Evolutionary conservation across 2,888 invertebrate species (phyloP), one percentile per base, ranked within the genome.

Genomic region (Myopa testacea): DNA sequence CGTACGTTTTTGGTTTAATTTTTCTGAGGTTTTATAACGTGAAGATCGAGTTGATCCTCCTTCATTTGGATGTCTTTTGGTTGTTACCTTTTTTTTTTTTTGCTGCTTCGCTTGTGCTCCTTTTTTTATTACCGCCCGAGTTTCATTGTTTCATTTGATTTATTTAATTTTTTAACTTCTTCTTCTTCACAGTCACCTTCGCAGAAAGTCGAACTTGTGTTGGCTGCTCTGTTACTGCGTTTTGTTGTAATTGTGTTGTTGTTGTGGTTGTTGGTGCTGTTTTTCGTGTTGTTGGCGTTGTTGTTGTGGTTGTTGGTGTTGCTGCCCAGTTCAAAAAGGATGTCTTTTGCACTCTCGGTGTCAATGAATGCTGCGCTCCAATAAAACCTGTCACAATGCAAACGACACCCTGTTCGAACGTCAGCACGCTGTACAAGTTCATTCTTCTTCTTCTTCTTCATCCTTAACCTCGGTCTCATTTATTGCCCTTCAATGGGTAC

Each of bases 141-240:
- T 69, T 69, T 58, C 69, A 75, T 75, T 75, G 75, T 75, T 73
- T 73, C 73, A 69, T 69, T 75, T 75, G 26, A 69, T 69, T 75
- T 75, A 62, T 69, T 69, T 75, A 69, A 75, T 69, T 75, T 74
- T 75, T 75, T 69, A 45, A 50, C 75, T 69, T 26, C 26, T 14
- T 69, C 62, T 50, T 12, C 73, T 73, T 62, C 60, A 58, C 60
- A 71, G 38, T 8, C 37, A 19, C 38, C 58, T 58, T 58, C 38
- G 58, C 14, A n/a, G n/a, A n/a, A 55, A 14, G 55, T n/a, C n/a
- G 16, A 5, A 14, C 55, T 55, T 12, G 60, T n/a, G 34, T 10
- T 71, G n/a, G 70, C 16, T 34, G 55, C 52, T 6, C 38, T 38
- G 65, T 14, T 34, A 37, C 10, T 38, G 1, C 8, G 26, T 37